These are phyloP conservation scores for Rhinoraja longicauda DNA, from an alignment of 2,797 vertebrate species.

Conservation along the genomic window DNA sequence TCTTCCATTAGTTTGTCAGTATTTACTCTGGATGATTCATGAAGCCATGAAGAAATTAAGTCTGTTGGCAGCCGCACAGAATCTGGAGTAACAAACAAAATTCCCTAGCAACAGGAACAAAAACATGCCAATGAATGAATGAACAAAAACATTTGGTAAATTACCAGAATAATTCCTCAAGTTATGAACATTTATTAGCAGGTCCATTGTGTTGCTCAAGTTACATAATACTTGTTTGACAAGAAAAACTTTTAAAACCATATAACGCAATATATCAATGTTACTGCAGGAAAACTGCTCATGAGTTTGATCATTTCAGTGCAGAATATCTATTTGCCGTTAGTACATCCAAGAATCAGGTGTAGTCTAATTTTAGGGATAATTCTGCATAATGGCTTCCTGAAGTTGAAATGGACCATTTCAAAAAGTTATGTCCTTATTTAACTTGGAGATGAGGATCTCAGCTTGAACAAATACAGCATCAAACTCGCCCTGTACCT, in stretches of 20 bases:
- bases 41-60: slow-evolving; percentile 59
- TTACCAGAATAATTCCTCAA: background rate
- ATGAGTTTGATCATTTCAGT: background rate
- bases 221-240: background rate
- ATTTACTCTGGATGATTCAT: slow-evolving; percentile 59
- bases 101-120: slow-evolving; percentile 51
- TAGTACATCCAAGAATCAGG: background rate
- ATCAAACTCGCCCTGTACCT: background rate
- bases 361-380: background rate
- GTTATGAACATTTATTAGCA: background rate
- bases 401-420: background rate
- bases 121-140: background rate
- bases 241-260: background rate
- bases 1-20: slow-evolving; percentile 63
- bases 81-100: slow-evolving; percentile 55
- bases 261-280: background rate
- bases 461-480: background rate
- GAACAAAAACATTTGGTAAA: slow-evolving; percentile 31
- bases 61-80: slow-evolving; percentile 56
- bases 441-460: background rate
- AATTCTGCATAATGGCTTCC: background rate
- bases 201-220: background rate
- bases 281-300: background rate
- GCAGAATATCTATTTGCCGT: background rate
- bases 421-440: background rate